Evolutionary conservation across 2,797 vertebrate species (phyloP), one percentile per base, ranked within the genome.

Genomic region (Danio tinwini): DNA sequence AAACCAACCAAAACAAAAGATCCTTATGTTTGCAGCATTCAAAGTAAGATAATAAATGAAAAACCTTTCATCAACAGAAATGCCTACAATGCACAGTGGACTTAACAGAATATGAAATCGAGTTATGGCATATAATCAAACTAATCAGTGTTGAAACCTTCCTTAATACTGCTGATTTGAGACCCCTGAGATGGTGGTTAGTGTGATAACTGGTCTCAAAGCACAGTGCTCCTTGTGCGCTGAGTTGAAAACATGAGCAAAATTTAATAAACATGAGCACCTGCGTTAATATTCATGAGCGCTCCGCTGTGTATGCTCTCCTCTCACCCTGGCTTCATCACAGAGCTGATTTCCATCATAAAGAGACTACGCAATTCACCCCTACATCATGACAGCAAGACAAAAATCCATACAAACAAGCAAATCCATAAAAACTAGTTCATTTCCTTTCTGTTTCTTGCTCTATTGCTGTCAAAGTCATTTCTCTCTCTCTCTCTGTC

Each of bases 221-320:
- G 47, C 58, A 45, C 59, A 16, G 10, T 52, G 50, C 81, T 74
- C 37, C 40, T 21, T 45, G 59, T 29, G 53, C 53, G n/a, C 72
- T 76, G 65, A 58, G 61, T 40, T 56, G 17, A 74, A 74, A 79
- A 71, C 19, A 71, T 39, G 17, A 47, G 53, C 55, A 44, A 50
- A 63, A 71, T 72, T 67, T 80, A 83, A 80, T 80, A 83, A 80
- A 77, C 82, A 76, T 80, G 65, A 83, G 74, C 53, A 5, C 50
- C 16, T 16, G 55, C 53, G 76, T 83, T 69, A 75, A 83, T 83
- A 83, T 83, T 80, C 69, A 83, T 72, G 37, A 65, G 44, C 8
- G 19, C 50, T 4, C 44, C 8, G 19, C 50, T 4, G 49, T 76
- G 77, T 80, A 67, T 71, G 49, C 17, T 42, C 49, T 70, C 55